These are phyloP conservation scores for Clarias fuscus DNA, from an alignment of 2,797 vertebrate genomes.

Conservation along the genomic window DNA sequence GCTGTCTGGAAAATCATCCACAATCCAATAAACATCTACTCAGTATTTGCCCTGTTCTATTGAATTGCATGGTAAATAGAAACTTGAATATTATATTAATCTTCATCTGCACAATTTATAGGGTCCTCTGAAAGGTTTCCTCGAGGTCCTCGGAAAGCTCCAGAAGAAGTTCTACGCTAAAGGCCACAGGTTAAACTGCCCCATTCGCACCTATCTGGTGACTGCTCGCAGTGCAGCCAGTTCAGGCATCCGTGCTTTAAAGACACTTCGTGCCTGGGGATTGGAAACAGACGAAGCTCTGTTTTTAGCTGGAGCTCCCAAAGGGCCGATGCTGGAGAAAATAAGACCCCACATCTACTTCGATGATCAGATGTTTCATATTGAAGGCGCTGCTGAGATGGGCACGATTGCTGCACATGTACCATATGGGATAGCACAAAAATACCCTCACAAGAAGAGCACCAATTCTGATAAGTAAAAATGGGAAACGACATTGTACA, in stretches of 20 bases:
- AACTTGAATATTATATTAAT: not conserved
- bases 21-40: not conserved
- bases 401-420: conserved; percentile 93
- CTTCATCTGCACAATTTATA: conserved; percentile 55
- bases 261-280: conserved; percentile 95
- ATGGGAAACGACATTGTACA: not conserved
- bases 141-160: conserved; percentile 90
- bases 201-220: conserved; percentile 94
- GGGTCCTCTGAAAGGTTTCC: conserved; percentile 94
- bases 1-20: too few species aligned
- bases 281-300: conserved; percentile 94
- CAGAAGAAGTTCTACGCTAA: conserved; percentile 97
- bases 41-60: too few species aligned
- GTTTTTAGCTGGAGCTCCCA: conserved; percentile 92
- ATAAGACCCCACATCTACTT: conserved; percentile 98
- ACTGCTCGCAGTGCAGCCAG: conserved; percentile 94
- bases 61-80: not conserved
- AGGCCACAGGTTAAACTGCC: conserved; percentile 90
- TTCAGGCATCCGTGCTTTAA: conserved; percentile 93
- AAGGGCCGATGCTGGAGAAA: conserved; percentile 93
- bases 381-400: conserved; percentile 90
- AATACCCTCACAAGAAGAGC: conserved; percentile 60
- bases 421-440: conserved; percentile 93
- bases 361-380: conserved; percentile 98
- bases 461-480: conserved; percentile 62